Evolutionary conservation across 2,888 invertebrate species (phyloP), one percentile per base, ranked within the genome.

Genomic region (Dryadula phaetusa): DNA sequence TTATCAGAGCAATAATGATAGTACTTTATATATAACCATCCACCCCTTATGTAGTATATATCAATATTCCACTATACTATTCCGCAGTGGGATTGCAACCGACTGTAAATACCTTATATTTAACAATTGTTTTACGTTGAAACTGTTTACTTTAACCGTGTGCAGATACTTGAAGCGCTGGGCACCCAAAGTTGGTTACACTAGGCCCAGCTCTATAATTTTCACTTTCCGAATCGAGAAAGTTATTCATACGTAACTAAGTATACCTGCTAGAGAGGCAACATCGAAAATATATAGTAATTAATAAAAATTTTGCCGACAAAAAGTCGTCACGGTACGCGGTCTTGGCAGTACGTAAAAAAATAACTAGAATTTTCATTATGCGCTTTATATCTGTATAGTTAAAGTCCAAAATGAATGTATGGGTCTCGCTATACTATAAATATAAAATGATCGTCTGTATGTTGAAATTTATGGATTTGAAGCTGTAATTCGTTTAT

Each of bases 241-340:
- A 64, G 58, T 65, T 28, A 65, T 49, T 52, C 49, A 65, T 14
- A 40, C 58, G 56, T 40, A 16, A 64, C 58, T 58, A 64, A 49
- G 18, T 56, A 47, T 56, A 54, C 42, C n/a, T 7, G 16, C 22
- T 22, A 40, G 22, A 37, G 54, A 56, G 37, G 61, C 54, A 68
- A 65, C 62, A 69, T 56, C 61, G 56, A 69, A 69, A 68, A 56
- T 52, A 61, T 64, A 56, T 28, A 49, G 68, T 56, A 65, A 69
- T 69, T 69, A 69, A 69, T 69, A 64, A 68, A 63, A 69, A 69
- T 65, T 69, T 69, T 62, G 68, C 65, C 65, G 56, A 56, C 54
- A 56, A 54, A 64, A 68, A 69, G 47, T 47, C 53, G 61, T 60
- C 56, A 58, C 65, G 56, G 64, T 49, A 42, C 37, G 53, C 60